A percentile compares a stretch with the other conserved stretches of the same genome.
Conservation (phyloP, 1,140 invertebrate genomes). For the Ceratoteleas bidentatus region DNA sequence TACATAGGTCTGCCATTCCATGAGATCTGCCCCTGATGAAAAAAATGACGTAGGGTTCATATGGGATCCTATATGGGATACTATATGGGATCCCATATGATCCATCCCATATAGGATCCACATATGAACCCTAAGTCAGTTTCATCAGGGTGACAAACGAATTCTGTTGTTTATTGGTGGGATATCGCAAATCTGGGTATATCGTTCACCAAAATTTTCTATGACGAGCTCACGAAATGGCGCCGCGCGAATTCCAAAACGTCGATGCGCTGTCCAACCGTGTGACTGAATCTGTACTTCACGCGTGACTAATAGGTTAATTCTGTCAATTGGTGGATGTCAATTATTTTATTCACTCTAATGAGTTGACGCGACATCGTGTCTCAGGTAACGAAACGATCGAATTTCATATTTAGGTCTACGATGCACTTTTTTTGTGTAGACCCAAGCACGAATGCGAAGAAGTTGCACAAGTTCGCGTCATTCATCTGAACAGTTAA, state of each 20-base stretch:
- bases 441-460: not conserved
- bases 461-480: not conserved
- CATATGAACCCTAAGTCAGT: no score
- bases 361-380: constrained; percentile 36
- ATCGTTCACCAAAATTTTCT: constrained; percentile 51
- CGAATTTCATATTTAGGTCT: constrained; percentile 18
- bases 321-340: constrained; percentile 57
- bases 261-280: constrained; percentile 20
- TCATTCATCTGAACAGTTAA: not conserved
- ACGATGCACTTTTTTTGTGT: constrained; percentile 14
- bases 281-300: constrained; percentile 41
- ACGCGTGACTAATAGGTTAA: constrained; percentile 45
- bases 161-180: no score
- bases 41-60: no score
- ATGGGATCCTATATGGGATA: no score
- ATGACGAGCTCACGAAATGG: constrained; percentile 18
- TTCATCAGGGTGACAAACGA: no score
- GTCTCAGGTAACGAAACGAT: constrained; percentile 7
- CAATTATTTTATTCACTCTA: constrained; percentile 58
- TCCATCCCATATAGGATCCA: no score
- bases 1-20: no score
- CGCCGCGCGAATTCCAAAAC: constrained; percentile 9
- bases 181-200: no score
- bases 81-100: no score
- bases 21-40: no score